Conservation (phyloP, 2,888 invertebrate species). For the Lepidocyrtinus sp. region DNA sequence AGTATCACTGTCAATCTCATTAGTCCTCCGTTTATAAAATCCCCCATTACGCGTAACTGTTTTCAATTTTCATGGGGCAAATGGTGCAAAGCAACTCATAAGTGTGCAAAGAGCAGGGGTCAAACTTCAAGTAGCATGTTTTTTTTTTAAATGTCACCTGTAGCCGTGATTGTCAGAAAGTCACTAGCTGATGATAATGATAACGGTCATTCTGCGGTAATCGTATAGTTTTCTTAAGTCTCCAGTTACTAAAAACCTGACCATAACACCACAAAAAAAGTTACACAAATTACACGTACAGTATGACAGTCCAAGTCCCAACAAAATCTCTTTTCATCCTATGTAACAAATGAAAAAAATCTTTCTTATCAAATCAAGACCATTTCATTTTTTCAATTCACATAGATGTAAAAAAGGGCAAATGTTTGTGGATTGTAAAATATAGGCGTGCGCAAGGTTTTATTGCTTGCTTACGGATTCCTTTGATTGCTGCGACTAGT, state of each 20-base stretch:
- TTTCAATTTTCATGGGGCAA: too few relatives aligned
- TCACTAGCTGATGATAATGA: conserved; percentile 1
- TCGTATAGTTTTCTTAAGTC: conserved; percentile 27
- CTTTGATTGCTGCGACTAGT: neutral
- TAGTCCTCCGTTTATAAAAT: too few relatives aligned
- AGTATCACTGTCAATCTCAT: too few relatives aligned
- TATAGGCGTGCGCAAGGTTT: neutral
- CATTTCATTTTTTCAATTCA: too few relatives aligned
- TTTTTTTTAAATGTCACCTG: too few relatives aligned
- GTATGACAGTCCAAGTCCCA: neutral
- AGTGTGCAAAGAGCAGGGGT: too few relatives aligned
- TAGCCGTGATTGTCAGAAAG: neutral
- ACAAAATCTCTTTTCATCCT: neutral
- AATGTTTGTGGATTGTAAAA: neutral
- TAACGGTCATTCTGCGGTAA: conserved; percentile 20
- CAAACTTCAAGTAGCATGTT: too few relatives aligned
- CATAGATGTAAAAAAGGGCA: too few relatives aligned
- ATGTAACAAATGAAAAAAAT: neutral
- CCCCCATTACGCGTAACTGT: too few relatives aligned
- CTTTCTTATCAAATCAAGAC: neutral
- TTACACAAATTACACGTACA: neutral
- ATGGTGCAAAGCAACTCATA: too few relatives aligned
- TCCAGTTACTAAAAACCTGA: conserved; percentile 45
- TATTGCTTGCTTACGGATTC: neutral
- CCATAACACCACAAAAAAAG: conserved; percentile 13